Evolutionary conservation across 1,140 invertebrate species (phyloP).

Genomic region (Trissolcus basalis): DNA sequence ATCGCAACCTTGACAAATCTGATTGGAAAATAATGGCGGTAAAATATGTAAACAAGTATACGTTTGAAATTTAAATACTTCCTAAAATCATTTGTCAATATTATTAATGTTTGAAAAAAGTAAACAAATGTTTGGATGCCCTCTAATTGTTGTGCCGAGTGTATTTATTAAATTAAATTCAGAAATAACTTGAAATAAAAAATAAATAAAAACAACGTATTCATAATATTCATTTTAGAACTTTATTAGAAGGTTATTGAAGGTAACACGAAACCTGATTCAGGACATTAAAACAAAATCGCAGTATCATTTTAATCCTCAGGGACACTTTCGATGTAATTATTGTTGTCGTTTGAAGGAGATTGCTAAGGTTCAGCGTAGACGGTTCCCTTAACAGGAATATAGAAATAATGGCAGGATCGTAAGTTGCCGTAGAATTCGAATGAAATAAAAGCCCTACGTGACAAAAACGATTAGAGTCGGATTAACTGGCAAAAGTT

Average conservation of each 20-base stretch:
- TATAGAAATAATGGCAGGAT: conserved; percentile 2
- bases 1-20: too few species aligned
- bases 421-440: not conserved
- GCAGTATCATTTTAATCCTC: conserved; percentile 1
- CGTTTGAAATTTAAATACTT: too few species aligned
- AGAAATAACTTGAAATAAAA: too few species aligned
- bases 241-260: not conserved
- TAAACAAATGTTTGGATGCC: too few species aligned
- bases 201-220: too few species aligned
- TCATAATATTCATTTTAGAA: not conserved
- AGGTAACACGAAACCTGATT: not conserved
- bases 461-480: conserved; percentile 24
- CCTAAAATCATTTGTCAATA: too few species aligned
- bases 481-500: conserved; percentile 11
- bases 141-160: too few species aligned
- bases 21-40: too few species aligned
- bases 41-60: too few species aligned
- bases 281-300: conserved; percentile 13
- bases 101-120: too few species aligned
- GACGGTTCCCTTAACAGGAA: conserved; percentile 6
- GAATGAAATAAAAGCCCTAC: conserved; percentile 15
- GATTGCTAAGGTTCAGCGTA: conserved; percentile 8
- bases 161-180: too few species aligned
- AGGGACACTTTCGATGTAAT: conserved; percentile 23
- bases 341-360: conserved; percentile 15